Percentiles rank a stretch among this genome's conserved stretches.
Evolutionary conservation across 2,113 vertebrate species (phyloP).

Genomic region (Gymnarchus niloticus): DNA sequence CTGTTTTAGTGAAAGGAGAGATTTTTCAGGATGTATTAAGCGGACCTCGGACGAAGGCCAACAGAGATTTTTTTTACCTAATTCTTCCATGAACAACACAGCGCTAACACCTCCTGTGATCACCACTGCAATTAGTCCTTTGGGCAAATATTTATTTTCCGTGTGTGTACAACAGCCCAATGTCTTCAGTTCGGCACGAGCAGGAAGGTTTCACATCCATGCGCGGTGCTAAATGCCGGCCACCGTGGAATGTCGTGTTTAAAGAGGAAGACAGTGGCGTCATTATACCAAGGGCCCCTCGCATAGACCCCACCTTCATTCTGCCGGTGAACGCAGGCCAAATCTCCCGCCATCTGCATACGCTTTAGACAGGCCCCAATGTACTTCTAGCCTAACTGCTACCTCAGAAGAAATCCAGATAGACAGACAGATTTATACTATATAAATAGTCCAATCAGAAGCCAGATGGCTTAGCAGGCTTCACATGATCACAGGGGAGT

Average conservation of each 20-base stretch:
- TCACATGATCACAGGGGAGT: not conserved
- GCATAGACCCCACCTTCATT: constrained; percentile 53
- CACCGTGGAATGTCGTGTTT: constrained; percentile 23
- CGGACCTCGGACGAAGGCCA: not conserved
- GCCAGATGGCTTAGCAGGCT: not conserved
- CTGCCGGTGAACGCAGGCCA: constrained; percentile 38
- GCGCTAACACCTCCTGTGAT: constrained; percentile 9
- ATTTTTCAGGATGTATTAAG: not conserved
- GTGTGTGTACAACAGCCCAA: not conserved
- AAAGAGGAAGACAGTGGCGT: constrained; percentile 51
- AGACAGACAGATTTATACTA: constrained; percentile 55
- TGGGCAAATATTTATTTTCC: constrained; percentile 20
- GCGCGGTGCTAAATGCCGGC: not conserved
- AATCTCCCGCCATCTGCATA: constrained; percentile 39
- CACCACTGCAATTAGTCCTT: not conserved
- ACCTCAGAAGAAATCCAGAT: constrained; percentile 66
- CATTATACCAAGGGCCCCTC: constrained; percentile 50
- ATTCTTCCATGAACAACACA: not conserved
- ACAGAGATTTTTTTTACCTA: not conserved
- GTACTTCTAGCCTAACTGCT: constrained; percentile 50
- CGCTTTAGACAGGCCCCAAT: constrained; percentile 47
- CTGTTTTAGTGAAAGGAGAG: not conserved
- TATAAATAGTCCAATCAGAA: not conserved
- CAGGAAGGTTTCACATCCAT: constrained; percentile 9
- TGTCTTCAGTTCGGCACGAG: constrained; percentile 13